Evolutionary conservation across 1,140 invertebrate species (phyloP), one percentile per base, ranked within the genome.

Genomic region (Drosophila saltans): DNA sequence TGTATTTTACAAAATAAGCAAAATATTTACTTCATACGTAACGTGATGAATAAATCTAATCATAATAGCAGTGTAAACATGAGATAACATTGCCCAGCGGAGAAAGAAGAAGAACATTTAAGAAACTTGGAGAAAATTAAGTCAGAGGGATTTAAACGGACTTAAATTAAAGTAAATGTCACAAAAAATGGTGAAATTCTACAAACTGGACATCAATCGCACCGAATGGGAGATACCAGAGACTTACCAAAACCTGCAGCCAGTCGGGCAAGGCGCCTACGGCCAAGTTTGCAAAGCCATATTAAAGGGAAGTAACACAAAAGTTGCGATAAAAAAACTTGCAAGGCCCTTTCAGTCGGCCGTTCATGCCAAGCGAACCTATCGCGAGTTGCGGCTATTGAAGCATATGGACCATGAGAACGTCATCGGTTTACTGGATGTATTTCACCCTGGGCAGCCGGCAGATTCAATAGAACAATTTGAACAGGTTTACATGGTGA

Each of bases 341-440:
- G 98, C 98, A 57, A 94, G 98, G 70, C 98, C 99, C 52, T 99
- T 99, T 93, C 98, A 99, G 92, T 98, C 98, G 65, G 97, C 98
- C 26, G 98, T 99, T 56, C 99, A 99, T 94, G 99, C 99, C 3
- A 99, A 99, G 93, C 94, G 99, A 79, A 99, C 99, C 3, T 99
- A 99, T 91, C 95, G 99, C 71, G 99, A 99, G 93, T 94, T 99
- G 70, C 95, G 98, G 33, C 95, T 99, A 93, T 95, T 99, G 61
- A 99, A 99, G 93, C 97, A 99, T 85, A 99, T 99, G 96, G 98
- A 99, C 92, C 99, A 99, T 94, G 99, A 99, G 94, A 99, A 99
- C 96, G 98, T 99, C 93, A 97, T 95, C 80, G 94, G 98, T 33
- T 93, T 99, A 8, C 91, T 99, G 55, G 98, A 99, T 94, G 97